Percentiles rank a stretch among this genome's conserved stretches.
Evolutionary conservation across 2,888 invertebrate genomes (phyloP).

Genomic region (Sycophila texana): DNA sequence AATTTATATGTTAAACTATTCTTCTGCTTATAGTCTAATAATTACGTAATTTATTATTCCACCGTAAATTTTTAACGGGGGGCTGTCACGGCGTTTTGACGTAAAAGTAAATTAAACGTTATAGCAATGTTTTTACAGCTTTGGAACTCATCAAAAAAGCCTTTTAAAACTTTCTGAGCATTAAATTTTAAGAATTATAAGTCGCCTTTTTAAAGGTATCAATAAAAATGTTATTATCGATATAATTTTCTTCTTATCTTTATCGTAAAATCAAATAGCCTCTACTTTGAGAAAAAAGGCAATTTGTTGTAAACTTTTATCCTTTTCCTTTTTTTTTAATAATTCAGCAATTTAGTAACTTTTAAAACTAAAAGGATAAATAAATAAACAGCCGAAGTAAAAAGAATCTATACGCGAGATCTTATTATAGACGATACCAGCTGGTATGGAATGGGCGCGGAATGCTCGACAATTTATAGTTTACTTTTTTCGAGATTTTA

Average conservation of each 20-base stretch:
- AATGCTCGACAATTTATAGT: slow-evolving; percentile 38
- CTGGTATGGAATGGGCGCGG: neutral
- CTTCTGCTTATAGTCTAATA: too few relatives aligned
- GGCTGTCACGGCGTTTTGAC: slow-evolving; percentile 59
- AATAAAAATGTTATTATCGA: slow-evolving; percentile 33
- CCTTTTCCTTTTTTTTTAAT: too few relatives aligned
- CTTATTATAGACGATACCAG: slow-evolving; percentile 6
- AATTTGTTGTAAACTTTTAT: too few relatives aligned
- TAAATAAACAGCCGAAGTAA: neutral
- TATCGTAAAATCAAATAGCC: slow-evolving; percentile 5
- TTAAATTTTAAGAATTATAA: slow-evolving; percentile 30
- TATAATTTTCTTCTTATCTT: slow-evolving; percentile 20
- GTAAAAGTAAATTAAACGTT: slow-evolving; percentile 18
- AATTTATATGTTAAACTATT: too few relatives aligned
- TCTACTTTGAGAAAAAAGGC: neutral
- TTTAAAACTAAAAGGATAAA: slow-evolving; percentile 8
- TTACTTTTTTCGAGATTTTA: slow-evolving; percentile 50
- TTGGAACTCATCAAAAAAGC: slow-evolving; percentile 25
- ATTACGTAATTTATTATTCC: slow-evolving; percentile 5
- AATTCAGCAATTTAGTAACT: neutral
- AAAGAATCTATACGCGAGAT: slow-evolving; percentile 15
- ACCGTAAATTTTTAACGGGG: slow-evolving; percentile 63
- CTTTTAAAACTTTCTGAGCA: slow-evolving; percentile 32
- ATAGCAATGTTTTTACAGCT: slow-evolving; percentile 28
- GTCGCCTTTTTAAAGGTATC: slow-evolving; percentile 13